Percentiles rank a stretch among this genome's conserved stretches.
phyloP scores from a whole-genome alignment of 2,888 invertebrate species.

The Parascotia fuliginaria region DNA sequence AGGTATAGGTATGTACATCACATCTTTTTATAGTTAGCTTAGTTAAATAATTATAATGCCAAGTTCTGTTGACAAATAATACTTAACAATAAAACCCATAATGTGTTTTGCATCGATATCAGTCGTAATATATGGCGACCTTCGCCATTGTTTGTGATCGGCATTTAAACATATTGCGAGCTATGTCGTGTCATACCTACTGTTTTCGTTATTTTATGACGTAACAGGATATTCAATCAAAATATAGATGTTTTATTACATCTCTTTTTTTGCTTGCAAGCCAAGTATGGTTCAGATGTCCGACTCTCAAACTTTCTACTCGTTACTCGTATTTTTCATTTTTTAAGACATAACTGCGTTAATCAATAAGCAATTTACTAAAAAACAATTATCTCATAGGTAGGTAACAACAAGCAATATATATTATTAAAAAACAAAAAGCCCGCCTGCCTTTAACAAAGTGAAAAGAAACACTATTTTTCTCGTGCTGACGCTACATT shows the following conservation, averaged over 20 bases:
- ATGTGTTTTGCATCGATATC: conserved; percentile 17
- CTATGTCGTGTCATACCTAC: neutral
- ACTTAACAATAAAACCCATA: conserved; percentile 16
- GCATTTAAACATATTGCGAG: conserved; percentile 11
- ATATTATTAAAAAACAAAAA: no score
- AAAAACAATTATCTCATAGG: no score
- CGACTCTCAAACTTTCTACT: no score
- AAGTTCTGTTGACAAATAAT: conserved; percentile 11
- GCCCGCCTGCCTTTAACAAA: no score
- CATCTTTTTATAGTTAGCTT: no score
- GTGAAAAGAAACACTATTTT: no score
- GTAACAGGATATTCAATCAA: neutral
- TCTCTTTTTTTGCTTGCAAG: neutral
- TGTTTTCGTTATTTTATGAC: neutral
- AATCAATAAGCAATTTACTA: no score
- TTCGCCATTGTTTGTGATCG: conserved; percentile 8
- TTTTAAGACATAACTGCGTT: no score
- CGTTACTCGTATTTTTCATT: no score
- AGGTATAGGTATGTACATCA: no score
- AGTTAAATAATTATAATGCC: conserved; percentile 8
- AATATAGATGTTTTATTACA: neutral
- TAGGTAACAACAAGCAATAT: no score
- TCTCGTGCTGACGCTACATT: no score
- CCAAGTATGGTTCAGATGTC: neutral
- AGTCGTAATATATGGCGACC: conserved; percentile 19